Conservation (phyloP, 2,113 vertebrate genomes). For the Marmota flaviventris region DNA sequence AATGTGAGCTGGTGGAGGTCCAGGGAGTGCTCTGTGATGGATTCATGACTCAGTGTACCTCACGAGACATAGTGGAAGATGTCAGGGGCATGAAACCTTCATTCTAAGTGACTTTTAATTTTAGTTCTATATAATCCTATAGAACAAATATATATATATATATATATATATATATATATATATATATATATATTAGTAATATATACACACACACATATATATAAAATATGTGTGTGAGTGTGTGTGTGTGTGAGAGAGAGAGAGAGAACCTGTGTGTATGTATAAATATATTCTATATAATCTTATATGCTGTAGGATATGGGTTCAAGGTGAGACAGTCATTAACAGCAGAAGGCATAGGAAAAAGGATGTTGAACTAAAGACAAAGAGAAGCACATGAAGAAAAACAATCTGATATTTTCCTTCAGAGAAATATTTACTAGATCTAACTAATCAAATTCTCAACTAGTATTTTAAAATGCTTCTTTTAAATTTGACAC, state of each 20-base stretch:
- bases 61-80: neutral
- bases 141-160: too few species aligned
- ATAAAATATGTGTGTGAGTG: too few species aligned
- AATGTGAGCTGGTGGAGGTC: neutral
- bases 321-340: neutral
- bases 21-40: neutral
- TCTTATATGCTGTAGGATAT: neutral
- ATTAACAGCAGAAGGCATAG: neutral
- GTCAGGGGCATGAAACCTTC: neutral
- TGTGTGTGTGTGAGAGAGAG: too few species aligned
- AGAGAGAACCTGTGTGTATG: too few species aligned
- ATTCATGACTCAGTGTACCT: neutral
- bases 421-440: neutral
- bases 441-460: neutral
- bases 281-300: too few species aligned
- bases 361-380: neutral
- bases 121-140: neutral
- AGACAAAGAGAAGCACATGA: neutral
- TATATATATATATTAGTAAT: too few species aligned
- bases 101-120: neutral
- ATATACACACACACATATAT: too few species aligned
- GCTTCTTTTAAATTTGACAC: slow-evolving; percentile 19
- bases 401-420: neutral
- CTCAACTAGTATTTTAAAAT: neutral
- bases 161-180: too few species aligned